Evolutionary conservation across 1,140 invertebrate species (phyloP), one percentile per base, ranked within the genome.

Genomic region (Luehdorfia chinensis): DNA sequence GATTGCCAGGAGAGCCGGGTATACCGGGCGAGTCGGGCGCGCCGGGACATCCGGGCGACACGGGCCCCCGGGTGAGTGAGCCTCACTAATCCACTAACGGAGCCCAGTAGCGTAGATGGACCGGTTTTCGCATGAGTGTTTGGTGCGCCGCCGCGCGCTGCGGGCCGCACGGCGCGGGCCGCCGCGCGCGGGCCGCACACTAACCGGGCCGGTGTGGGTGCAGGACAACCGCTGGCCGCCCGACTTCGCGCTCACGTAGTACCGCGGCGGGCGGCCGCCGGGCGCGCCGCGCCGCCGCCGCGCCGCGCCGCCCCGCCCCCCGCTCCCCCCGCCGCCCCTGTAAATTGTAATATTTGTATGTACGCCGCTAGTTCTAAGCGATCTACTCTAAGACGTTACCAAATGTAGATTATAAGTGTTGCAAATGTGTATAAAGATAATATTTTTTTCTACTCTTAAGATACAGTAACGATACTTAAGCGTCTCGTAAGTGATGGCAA

Each of bases 1-100:
- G 95, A 68, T 88, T 96, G 60, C 91, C 94, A 80, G 95, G 95
- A 51, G 95, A 96, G 87, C 89, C 86, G 66, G 95, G 92, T 63
- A 94, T 95, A 87, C 90, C 87, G 61, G 95, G 92, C 60, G 90
- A 90, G 66, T 87, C 89, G 68, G 94, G 92, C 67, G 93, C 76
- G 87, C 89, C 65, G 94, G 94, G 89, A n/a, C n/a, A n/a, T n/a
- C 90, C 87, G 61, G 95, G 92, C 60, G 90, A 90, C 69, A 94
- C 91, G 94, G 32, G 32, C 90, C 70, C 94, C 91, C 55, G 87
- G 91, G 71, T 92, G 91, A 77, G 76, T 63, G 2, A 5, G 31
- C 8, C n/a, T 5, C 25, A n/a, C n/a, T n/a, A n/a, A n/a, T n/a
- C 6, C 9, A 25, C 37, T 41, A 25, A 13, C 37, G n/a, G n/a